Conservation (phyloP, 2,113 vertebrate genomes). For the Anarhynchus alexandrinus region DNA sequence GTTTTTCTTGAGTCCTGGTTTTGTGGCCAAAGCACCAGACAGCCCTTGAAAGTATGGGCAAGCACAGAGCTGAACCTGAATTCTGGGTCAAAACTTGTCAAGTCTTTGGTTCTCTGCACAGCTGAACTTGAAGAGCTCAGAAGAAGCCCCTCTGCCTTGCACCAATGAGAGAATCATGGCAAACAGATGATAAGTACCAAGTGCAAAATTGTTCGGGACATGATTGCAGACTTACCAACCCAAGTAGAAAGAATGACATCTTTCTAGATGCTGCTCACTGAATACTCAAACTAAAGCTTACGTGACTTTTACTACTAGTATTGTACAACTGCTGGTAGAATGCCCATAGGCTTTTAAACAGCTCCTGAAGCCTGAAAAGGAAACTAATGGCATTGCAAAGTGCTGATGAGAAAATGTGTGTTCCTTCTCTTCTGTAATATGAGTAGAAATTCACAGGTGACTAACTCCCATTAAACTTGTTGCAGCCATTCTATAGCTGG, state of each 20-base stretch:
- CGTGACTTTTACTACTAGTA: not conserved
- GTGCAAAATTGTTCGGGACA: not conserved
- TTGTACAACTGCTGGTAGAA: not conserved
- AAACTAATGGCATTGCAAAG: not conserved
- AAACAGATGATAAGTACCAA: not conserved
- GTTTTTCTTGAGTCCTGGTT: not conserved
- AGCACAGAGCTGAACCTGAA: not conserved
- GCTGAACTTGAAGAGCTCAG: not conserved
- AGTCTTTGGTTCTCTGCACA: not conserved
- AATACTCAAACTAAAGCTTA: not conserved
- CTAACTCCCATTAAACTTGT: not conserved
- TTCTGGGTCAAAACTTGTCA: not conserved
- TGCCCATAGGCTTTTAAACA: not conserved
- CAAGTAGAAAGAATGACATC: not conserved
- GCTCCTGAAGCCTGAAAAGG: not conserved
- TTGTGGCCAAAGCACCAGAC: not conserved
- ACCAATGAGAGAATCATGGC: not conserved
- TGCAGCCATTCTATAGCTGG: not conserved
- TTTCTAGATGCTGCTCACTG: not conserved
- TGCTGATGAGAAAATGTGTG: not conserved
- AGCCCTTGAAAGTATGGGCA: fast-evolving
- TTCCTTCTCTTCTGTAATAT: not conserved
- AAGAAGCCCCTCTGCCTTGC: not conserved
- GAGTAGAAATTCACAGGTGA: not conserved
- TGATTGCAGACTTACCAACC: not conserved